These are phyloP conservation scores for Pseudoips prasinana DNA, from an alignment of 2,888 invertebrate genomes.

Conservation along the genomic window DNA sequence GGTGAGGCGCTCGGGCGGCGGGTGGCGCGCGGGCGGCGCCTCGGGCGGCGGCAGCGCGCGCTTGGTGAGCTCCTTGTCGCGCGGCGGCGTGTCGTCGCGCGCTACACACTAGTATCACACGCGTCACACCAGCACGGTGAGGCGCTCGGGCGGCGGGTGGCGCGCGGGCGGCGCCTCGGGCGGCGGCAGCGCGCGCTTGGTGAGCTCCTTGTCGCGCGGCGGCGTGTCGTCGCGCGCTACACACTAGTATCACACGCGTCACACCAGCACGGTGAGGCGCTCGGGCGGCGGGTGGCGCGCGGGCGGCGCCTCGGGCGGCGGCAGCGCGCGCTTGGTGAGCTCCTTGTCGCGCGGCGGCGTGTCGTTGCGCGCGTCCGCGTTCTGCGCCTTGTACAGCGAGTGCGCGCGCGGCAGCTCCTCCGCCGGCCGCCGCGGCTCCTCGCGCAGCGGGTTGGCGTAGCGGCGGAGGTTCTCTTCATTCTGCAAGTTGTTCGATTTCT, in stretches of 20 bases:
- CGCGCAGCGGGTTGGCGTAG: constrained; percentile 90
- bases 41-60: constrained; percentile 83
- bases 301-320: constrained; percentile 65
- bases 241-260: constrained; percentile 52
- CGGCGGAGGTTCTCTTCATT: constrained; percentile 94
- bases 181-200: no score
- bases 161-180: constrained; percentile 87
- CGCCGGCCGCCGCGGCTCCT: constrained; percentile 69
- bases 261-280: constrained; percentile 74
- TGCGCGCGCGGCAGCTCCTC: constrained; percentile 82
- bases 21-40: constrained; percentile 83
- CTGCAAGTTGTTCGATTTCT: constrained; percentile 94
- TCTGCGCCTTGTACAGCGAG: constrained; percentile 91
- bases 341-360: constrained; percentile 89
- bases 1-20: constrained; percentile 84
- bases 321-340: constrained; percentile 87
- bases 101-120: constrained; percentile 70
- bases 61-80: no score
- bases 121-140: no score
- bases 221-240: constrained; percentile 91
- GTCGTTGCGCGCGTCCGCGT: constrained; percentile 92
- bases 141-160: constrained; percentile 81
- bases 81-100: constrained; percentile 92
- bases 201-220: constrained; percentile 87
- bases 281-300: constrained; percentile 57